A percentile compares a stretch with the other conserved stretches of the same genome.
Evolutionary conservation across 2,797 vertebrate genomes (phyloP).

Genomic region (Gallinago stenura): DNA sequence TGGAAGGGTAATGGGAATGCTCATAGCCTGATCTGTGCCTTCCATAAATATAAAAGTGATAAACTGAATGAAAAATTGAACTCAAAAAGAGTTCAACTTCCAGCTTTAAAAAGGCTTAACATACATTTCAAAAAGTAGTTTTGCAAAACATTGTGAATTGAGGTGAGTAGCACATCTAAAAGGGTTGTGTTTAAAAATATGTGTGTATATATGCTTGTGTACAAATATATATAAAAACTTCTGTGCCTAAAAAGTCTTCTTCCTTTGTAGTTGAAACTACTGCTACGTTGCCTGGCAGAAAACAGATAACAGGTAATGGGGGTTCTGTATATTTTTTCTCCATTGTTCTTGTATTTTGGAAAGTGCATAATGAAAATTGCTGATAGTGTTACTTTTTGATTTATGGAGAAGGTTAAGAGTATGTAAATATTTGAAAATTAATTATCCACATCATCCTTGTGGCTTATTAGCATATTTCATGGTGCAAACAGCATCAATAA

Average conservation of each 20-base stretch:
- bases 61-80: background rate
- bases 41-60: background rate
- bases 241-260: background rate
- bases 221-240: background rate
- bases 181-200: background rate
- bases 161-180: background rate
- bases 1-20: background rate
- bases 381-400: background rate
- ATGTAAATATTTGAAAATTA: background rate
- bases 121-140: background rate
- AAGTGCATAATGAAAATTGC: background rate
- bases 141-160: background rate
- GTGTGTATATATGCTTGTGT: fast-evolving
- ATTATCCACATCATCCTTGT: background rate
- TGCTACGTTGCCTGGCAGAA: background rate
- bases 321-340: background rate
- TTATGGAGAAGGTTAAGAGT: background rate
- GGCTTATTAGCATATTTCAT: background rate
- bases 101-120: background rate
- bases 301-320: background rate
- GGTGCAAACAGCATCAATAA: background rate
- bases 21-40: background rate
- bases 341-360: background rate
- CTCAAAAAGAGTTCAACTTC: background rate
- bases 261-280: slow-evolving; percentile 36